phyloP scores from a whole-genome alignment of 1,140 invertebrate species.

The Rhyacophila brunnea region DNA sequence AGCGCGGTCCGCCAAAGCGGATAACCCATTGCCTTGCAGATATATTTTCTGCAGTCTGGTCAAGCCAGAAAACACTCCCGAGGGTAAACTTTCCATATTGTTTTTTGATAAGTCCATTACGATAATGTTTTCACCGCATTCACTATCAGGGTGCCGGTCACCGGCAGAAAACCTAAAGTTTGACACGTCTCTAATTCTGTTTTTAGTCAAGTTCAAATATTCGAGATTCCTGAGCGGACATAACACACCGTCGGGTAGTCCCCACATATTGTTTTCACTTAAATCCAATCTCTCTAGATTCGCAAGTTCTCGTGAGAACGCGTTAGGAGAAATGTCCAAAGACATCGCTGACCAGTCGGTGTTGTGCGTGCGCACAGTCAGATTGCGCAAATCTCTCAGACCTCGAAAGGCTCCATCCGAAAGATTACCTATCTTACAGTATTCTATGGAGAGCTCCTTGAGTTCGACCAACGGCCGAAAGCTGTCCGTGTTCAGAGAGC shows the following conservation, averaged over 20 bases:
- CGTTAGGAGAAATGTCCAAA: constrained; percentile 72
- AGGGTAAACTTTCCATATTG: constrained; percentile 75
- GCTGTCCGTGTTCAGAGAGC: constrained; percentile 79
- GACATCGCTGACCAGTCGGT: constrained; percentile 85
- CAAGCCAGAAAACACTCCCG: constrained; percentile 72
- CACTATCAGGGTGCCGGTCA: constrained; percentile 58
- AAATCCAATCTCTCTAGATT: constrained; percentile 79
- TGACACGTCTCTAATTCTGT: constrained; percentile 74
- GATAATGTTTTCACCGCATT: constrained; percentile 71
- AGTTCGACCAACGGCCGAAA: constrained; percentile 81
- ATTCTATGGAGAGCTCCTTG: constrained; percentile 81
- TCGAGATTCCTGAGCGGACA: constrained; percentile 77
- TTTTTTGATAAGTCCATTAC: constrained; percentile 81
- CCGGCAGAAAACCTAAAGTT: constrained; percentile 72
- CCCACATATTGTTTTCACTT: constrained; percentile 84
- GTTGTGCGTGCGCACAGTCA: constrained; percentile 85
- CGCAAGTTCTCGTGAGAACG: constrained; percentile 71
- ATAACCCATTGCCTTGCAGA: constrained; percentile 68
- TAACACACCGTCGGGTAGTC: constrained; percentile 77
- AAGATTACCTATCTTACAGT: constrained; percentile 86
- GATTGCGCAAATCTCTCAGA: constrained; percentile 75
- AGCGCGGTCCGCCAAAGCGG: constrained; percentile 76
- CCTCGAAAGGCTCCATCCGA: constrained; percentile 81
- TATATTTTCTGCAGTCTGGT: constrained; percentile 63
- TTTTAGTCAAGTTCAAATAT: constrained; percentile 77